Base-by-base conservation (phyloP, 2,888 invertebrate genomes). In the Ectemnius lituratus region DNA sequence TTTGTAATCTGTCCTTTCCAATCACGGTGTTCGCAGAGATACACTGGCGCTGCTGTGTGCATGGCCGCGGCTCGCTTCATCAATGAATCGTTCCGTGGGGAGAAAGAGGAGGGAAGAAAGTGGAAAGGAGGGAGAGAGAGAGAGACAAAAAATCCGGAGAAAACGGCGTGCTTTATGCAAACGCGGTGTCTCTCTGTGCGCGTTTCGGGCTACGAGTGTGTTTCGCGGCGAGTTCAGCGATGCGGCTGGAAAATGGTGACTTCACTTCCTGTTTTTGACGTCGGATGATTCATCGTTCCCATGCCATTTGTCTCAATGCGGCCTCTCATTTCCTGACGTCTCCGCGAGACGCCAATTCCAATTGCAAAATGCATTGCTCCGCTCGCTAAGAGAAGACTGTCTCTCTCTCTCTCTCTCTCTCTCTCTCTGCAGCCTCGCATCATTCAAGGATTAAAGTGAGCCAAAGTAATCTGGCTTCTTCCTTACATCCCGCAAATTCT, bases 241-340 rank as follows among this genome's bases (percentile, higher is more conserved):
- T 73, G 77, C 65, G 76, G 73, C 78, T 80, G 81, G 77, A 76
- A 82, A 82, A 78, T 77, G 84, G 74, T 78, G 76, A 80, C 73
- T 70, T 76, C 83, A 78, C 81, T 86, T 86, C 80, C 74, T 86
- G 84, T 80, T 80, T 83, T 81, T 86, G 88, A 88, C 85, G 80
- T 81, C 80, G 76, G 84, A 86, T 87, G 87, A 87, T 86, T 87
- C 86, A 88, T 88, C 84, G 85, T 79, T 81, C 81, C 73, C 78
- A 78, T 80, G 78, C 84, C 83, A 86, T 88, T 88, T 88, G 85
- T 87, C 88, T 87, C 87, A 85, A 85, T 88, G 84, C 83, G 79
- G 84, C 37, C 37, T 73, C 83, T 84, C 84, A 83, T 85, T 83
- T 86, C 74, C 76, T 60, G 70, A 79, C 79, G 81, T 82, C 86